Percentiles rank a stretch among this genome's conserved stretches.
Conservation (phyloP, 2,113 vertebrate genomes). For the Raja brachyura region DNA sequence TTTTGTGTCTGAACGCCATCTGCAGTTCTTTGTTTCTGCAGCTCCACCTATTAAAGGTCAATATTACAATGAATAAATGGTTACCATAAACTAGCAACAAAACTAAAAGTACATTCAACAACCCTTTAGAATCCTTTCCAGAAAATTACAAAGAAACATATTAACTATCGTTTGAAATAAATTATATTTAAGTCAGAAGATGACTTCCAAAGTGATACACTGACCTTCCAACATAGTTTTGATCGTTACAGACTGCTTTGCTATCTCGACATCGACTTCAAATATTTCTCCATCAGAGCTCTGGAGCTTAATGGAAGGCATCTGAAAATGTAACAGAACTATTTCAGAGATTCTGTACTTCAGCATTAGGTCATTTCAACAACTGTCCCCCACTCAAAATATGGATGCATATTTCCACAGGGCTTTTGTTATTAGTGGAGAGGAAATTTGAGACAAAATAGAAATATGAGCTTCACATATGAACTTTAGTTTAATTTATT, state of each 20-base stretch:
- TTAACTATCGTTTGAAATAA: no score
- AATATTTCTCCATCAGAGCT: conserved; percentile 99
- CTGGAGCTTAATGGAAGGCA: conserved; percentile 98
- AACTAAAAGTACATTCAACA: neutral
- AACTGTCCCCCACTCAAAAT: neutral
- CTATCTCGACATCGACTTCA: conserved; percentile 98
- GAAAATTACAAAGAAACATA: neutral
- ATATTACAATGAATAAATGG: neutral
- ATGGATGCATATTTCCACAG: neutral
- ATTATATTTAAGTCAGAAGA: neutral
- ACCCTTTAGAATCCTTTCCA: neutral
- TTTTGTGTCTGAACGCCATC: no score
- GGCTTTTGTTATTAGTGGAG: neutral
- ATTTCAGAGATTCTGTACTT: neutral
- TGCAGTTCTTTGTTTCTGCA: no score
- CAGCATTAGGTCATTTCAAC: neutral
- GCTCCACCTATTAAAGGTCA: neutral
- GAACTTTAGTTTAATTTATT: neutral
- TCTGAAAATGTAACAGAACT: conserved; percentile 53
- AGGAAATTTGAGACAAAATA: neutral
- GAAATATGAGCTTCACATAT: neutral
- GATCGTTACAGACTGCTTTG: conserved; percentile 97
- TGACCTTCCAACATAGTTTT: conserved; percentile 99
- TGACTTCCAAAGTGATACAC: neutral
- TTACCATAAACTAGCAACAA: neutral